Conservation (phyloP, 2,888 invertebrate genomes). For the Allygus modestus region DNA sequence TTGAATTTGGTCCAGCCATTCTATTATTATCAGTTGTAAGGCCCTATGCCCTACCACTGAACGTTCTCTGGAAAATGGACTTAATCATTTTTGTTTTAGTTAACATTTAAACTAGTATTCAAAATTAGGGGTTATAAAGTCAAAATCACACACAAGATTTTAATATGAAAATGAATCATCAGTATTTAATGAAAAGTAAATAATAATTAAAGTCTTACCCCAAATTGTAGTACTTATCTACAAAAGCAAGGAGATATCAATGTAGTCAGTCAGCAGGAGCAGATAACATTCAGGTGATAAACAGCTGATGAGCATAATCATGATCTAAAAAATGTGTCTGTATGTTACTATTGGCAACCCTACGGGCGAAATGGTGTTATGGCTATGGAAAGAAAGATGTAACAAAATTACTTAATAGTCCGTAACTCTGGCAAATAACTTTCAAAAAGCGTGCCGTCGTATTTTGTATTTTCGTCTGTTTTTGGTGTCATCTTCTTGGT, state of each 20-base stretch:
- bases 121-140: not conserved
- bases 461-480: too few species aligned
- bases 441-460: too few species aligned
- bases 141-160: not conserved
- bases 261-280: constrained; percentile 53
- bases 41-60: constrained; percentile 61
- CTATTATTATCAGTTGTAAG: constrained; percentile 69
- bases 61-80: constrained; percentile 68
- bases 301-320: constrained; percentile 60
- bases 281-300: constrained; percentile 62
- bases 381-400: too few species aligned
- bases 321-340: too few species aligned
- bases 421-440: too few species aligned
- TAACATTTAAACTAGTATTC: not conserved
- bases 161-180: not conserved
- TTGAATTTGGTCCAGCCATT: constrained; percentile 69
- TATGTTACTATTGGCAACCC: too few species aligned
- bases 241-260: constrained; percentile 51
- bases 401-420: too few species aligned
- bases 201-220: constrained; percentile 48
- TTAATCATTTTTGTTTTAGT: not conserved
- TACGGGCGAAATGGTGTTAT: too few species aligned
- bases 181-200: constrained; percentile 1
- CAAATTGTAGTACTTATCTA: constrained; percentile 47
- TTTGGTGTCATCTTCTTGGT: too few species aligned